phyloP scores from a whole-genome alignment of 2,113 vertebrate genomes.

The Bujurquina vittata region DNA sequence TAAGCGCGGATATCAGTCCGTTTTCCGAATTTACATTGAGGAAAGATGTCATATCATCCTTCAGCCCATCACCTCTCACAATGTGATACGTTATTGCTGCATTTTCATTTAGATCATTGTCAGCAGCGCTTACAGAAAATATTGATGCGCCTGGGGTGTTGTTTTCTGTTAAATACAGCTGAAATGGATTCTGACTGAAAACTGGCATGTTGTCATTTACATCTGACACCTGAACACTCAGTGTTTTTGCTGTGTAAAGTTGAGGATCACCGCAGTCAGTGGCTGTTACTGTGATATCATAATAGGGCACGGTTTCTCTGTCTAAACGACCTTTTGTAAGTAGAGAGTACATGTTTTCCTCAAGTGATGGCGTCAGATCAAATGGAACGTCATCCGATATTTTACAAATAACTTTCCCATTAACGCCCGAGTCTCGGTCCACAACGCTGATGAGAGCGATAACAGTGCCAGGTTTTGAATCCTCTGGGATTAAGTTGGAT shows the following conservation, averaged over 20 bases:
- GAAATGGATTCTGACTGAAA: slow-evolving; percentile 54
- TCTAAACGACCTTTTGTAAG: slow-evolving; percentile 69
- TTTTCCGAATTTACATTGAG: slow-evolving; percentile 68
- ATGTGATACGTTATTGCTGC: slow-evolving; percentile 60
- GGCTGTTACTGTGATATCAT: slow-evolving; percentile 72
- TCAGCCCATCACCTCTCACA: background rate
- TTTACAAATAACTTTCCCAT: slow-evolving; percentile 72
- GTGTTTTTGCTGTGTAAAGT: slow-evolving; percentile 44
- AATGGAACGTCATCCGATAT: slow-evolving; percentile 63
- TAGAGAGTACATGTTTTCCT: slow-evolving; percentile 76
- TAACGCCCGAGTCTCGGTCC: slow-evolving; percentile 68
- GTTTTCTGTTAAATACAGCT: slow-evolving; percentile 76
- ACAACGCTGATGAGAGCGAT: slow-evolving; percentile 71
- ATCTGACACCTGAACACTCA: slow-evolving; percentile 68
- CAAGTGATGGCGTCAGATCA: slow-evolving; percentile 72
- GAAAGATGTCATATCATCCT: slow-evolving; percentile 37
- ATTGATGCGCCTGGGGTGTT: slow-evolving; percentile 47
- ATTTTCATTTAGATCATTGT: slow-evolving; percentile 74
- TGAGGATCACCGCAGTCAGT: slow-evolving; percentile 69
- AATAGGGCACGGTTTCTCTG: slow-evolving; percentile 59
- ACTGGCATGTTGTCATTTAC: slow-evolving; percentile 68
- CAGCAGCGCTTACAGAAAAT: slow-evolving; percentile 64
- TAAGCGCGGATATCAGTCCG: slow-evolving; percentile 59
- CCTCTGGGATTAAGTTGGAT: slow-evolving; percentile 60
- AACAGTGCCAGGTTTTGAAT: slow-evolving; percentile 70